phyloP scores from a whole-genome alignment of 2,797 vertebrate genomes.

The Oreochromis mossambicus region DNA sequence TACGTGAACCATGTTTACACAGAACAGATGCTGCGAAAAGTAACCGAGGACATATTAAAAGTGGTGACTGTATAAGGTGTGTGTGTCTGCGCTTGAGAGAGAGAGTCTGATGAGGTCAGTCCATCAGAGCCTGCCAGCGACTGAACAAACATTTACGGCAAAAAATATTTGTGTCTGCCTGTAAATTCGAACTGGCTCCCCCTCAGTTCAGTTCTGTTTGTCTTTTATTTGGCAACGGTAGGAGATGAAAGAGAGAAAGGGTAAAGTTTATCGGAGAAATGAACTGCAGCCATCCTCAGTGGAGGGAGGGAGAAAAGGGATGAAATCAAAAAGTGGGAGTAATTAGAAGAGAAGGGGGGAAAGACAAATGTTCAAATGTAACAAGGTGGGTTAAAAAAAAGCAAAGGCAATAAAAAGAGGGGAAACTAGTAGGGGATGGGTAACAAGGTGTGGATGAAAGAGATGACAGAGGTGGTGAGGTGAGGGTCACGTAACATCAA shows the following conservation, averaged over 20 bases:
- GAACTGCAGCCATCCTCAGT: neutral
- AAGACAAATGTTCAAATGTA: neutral
- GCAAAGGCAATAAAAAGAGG: neutral
- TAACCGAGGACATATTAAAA: neutral
- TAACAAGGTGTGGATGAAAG: neutral
- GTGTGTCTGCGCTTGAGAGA: neutral
- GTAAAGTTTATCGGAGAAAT: slow-evolving; percentile 43
- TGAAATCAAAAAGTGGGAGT: neutral
- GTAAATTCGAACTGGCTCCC: slow-evolving; percentile 30
- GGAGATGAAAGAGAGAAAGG: slow-evolving; percentile 48
- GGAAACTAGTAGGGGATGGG: neutral
- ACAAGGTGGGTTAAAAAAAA: neutral
- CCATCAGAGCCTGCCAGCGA: slow-evolving; percentile 16
- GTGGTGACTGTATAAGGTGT: slow-evolving; percentile 17
- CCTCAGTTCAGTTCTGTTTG: slow-evolving; percentile 41
- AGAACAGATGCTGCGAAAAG: slow-evolving; percentile 5
- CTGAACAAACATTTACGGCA: slow-evolving; percentile 60
- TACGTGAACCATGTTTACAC: slow-evolving; percentile 22
- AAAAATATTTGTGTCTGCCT: slow-evolving; percentile 48
- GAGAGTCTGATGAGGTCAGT: slow-evolving; percentile 41
- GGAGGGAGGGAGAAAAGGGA: neutral
- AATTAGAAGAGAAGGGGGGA: neutral
- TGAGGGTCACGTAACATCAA: slow-evolving; percentile 52
- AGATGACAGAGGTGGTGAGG: slow-evolving; percentile 14
- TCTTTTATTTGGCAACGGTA: slow-evolving; percentile 24